Percentiles rank a stretch among this genome's conserved stretches.
phyloP scores from a whole-genome alignment of 2,888 invertebrate species.

The Pristionchus mayeri region DNA sequence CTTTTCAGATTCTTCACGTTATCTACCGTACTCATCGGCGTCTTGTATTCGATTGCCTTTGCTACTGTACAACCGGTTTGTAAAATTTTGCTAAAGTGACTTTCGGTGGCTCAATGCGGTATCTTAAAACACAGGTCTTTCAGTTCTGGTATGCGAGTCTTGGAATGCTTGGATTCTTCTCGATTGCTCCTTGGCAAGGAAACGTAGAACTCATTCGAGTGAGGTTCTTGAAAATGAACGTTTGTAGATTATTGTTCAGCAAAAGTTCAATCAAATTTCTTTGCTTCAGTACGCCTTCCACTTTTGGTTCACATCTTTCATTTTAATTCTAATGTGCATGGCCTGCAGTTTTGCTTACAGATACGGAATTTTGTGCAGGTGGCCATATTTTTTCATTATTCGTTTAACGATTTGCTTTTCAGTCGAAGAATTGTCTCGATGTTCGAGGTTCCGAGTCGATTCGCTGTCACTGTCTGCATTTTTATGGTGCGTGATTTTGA shows the following conservation, averaged over 20 bases:
- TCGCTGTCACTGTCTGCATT: neutral
- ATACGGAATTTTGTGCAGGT: neutral
- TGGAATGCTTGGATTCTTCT: neutral
- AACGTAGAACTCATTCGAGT: neutral
- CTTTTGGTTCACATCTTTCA: neutral
- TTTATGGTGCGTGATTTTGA: neutral
- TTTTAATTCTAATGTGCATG: neutral
- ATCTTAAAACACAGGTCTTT: neutral
- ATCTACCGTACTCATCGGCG: neutral
- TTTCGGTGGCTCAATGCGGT: neutral
- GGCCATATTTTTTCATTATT: no score
- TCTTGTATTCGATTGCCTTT: neutral
- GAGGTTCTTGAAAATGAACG: neutral
- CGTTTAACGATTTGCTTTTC: neutral
- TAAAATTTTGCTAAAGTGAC: neutral
- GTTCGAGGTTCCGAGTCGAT: neutral
- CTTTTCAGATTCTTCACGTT: neutral
- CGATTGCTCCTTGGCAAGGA: neutral
- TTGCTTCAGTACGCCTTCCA: neutral
- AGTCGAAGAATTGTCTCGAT: neutral
- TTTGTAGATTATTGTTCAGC: neutral
- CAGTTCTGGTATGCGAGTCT: constrained; percentile 27
- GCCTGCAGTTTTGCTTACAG: neutral
- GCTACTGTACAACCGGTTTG: neutral
- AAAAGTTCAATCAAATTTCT: no score